Conservation (phyloP, 1,140 invertebrate genomes). For the Probaryconus sp. region DNA sequence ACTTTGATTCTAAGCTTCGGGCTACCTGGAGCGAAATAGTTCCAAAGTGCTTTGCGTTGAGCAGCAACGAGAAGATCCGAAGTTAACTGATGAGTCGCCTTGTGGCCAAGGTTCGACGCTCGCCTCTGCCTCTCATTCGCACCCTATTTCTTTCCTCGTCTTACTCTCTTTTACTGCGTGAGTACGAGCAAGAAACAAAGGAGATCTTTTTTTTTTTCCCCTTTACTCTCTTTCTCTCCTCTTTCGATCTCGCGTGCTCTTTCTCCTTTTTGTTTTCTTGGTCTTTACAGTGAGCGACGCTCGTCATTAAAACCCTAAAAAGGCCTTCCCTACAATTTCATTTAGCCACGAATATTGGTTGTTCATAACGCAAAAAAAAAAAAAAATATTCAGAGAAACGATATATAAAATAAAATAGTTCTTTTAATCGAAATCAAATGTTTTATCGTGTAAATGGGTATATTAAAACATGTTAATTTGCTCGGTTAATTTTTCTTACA, state of each 20-base stretch:
- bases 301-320: neutral
- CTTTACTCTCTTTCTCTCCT: too few relatives aligned
- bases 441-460: too few relatives aligned
- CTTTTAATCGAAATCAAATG: too few relatives aligned
- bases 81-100: conserved; percentile 27
- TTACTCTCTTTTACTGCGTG: neutral
- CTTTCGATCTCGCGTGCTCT: conserved; percentile 20
- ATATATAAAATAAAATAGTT: too few relatives aligned
- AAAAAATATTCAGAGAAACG: too few relatives aligned
- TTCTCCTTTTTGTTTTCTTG: too few relatives aligned
- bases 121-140: conserved; percentile 6
- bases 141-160: conserved; percentile 4
- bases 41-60: conserved; percentile 12
- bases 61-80: conserved; percentile 33
- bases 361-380: too few relatives aligned
- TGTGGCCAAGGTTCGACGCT: conserved; percentile 6
- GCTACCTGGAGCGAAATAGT: conserved; percentile 45
- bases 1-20: conserved; percentile 52
- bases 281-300: too few relatives aligned
- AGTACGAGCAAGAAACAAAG: conserved; percentile 34
- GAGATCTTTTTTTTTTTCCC: conserved; percentile 22
- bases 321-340: neutral
- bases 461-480: too few relatives aligned
- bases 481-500: too few relatives aligned
- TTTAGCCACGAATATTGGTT: too few relatives aligned